A percentile compares a stretch with the other conserved stretches of the same genome.
Evolutionary conservation across 2,797 vertebrate species (phyloP).

Genomic region (Sebastes cheni): DNA sequence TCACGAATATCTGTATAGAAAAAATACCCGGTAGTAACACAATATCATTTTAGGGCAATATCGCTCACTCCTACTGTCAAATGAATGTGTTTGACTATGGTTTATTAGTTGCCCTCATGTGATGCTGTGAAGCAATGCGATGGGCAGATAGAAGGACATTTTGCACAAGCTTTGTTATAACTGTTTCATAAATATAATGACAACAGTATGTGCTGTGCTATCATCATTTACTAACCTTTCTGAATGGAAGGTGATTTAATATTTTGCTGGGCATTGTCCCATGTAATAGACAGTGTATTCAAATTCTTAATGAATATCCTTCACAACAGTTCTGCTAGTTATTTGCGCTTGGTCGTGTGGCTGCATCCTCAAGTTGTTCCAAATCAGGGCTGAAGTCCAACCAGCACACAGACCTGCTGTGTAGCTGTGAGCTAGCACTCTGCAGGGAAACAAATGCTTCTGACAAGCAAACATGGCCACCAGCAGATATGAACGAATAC

Average conservation of each 20-base stretch:
- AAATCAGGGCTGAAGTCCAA: slow-evolving; percentile 32
- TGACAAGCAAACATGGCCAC: slow-evolving; percentile 48
- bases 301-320: background rate
- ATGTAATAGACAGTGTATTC: background rate
- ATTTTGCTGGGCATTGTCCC: background rate
- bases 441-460: slow-evolving; percentile 45
- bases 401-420: slow-evolving; percentile 28
- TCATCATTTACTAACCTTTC: background rate
- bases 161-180: background rate
- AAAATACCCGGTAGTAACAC: background rate
- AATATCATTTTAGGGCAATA: background rate
- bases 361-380: slow-evolving; percentile 2
- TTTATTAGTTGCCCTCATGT: background rate
- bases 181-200: background rate
- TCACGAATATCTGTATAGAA: background rate
- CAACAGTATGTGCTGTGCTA: background rate
- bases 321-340: slow-evolving; percentile 11
- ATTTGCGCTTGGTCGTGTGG: slow-evolving; percentile 38
- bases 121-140: background rate
- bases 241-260: background rate
- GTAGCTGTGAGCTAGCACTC: slow-evolving; percentile 9
- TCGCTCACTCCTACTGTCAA: background rate
- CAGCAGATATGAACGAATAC: slow-evolving; percentile 26
- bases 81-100: background rate
- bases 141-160: background rate